A percentile compares a stretch with the other conserved stretches of the same genome.
phyloP scores from a whole-genome alignment of 2,113 vertebrate genomes.

The Galbula dea region DNA sequence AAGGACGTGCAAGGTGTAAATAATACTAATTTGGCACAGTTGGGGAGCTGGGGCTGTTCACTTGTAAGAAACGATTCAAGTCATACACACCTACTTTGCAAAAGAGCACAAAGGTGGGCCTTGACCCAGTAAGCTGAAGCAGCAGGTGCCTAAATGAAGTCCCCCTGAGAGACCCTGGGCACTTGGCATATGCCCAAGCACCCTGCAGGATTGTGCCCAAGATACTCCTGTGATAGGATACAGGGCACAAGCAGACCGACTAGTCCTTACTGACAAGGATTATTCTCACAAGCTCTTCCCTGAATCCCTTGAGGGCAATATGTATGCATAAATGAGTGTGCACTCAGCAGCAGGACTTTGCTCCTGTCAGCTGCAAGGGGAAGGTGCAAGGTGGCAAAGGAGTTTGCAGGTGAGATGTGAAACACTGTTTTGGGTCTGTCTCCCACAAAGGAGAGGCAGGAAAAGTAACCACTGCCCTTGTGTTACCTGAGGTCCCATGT shows the following conservation, averaged over 20 bases:
- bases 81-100: neutral
- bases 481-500: rapidly evolving
- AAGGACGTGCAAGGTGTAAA: rapidly evolving
- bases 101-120: no score
- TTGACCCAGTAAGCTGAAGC: neutral
- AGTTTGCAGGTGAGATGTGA: rapidly evolving
- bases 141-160: neutral
- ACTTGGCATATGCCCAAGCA: rapidly evolving
- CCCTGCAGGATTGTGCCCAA: neutral
- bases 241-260: rapidly evolving
- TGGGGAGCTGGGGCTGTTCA: neutral
- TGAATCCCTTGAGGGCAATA: no score
- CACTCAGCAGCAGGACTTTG: rapidly evolving
- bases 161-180: no score
- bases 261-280: neutral
- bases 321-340: rapidly evolving
- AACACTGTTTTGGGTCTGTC: neutral
- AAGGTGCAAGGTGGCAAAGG: neutral
- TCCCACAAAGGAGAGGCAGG: neutral
- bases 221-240: rapidly evolving
- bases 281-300: no score
- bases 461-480: rapidly evolving
- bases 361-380: neutral
- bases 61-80: neutral
- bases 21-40: neutral